Evolutionary conservation across 2,797 vertebrate species (phyloP).

Genomic region (Martes flavigula): DNA sequence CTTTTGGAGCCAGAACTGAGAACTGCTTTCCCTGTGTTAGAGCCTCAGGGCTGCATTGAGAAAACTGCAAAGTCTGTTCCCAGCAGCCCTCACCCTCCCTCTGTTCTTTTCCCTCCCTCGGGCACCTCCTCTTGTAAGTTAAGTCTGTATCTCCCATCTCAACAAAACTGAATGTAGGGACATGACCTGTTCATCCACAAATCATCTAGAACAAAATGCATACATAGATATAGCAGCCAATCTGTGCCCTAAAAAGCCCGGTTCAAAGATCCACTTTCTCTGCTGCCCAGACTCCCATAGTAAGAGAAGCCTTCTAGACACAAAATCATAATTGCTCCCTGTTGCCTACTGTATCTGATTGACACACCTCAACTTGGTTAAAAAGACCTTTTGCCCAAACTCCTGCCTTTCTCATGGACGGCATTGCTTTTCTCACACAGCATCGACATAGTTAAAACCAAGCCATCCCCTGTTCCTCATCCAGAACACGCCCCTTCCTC

Average conservation of each 20-base stretch:
- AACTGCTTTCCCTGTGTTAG: not conserved
- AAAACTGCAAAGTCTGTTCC: not conserved
- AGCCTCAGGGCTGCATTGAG: not conserved
- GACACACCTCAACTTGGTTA: not conserved
- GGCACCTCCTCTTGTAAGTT: not conserved
- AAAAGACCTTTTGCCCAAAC: not conserved
- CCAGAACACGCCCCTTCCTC: not conserved
- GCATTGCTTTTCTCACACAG: not conserved
- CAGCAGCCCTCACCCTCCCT: not conserved
- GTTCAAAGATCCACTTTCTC: not conserved
- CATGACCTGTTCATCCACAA: not conserved
- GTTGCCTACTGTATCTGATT: not conserved
- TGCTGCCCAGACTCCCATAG: not conserved
- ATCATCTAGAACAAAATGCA: conserved; percentile 11
- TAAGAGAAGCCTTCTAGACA: not conserved
- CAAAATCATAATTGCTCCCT: not conserved
- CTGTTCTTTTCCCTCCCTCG: not conserved
- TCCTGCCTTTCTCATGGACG: not conserved
- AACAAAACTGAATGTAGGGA: not conserved
- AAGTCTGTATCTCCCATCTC: not conserved
- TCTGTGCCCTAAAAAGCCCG: not conserved
- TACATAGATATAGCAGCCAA: not conserved
- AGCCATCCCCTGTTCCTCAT: not conserved
- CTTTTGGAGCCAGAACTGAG: not conserved
- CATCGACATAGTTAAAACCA: not conserved